phyloP scores from a whole-genome alignment of 2,113 vertebrate genomes.

The Pangasianodon gigas region DNA sequence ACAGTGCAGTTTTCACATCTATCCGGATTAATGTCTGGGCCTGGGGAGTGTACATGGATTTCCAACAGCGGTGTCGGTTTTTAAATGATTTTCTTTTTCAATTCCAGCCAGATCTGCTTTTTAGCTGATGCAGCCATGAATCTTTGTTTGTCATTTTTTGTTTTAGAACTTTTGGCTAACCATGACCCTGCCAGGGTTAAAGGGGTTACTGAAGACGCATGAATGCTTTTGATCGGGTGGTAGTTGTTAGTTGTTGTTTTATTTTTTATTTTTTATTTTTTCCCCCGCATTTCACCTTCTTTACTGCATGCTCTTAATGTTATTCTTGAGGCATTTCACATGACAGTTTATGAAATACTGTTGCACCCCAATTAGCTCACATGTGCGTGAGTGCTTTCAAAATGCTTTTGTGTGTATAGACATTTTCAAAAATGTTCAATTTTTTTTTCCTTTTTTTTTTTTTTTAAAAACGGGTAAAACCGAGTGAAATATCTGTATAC shows the following conservation, averaged over 20 bases:
- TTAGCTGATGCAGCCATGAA: no score
- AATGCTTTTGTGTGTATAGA: background rate
- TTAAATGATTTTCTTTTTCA: background rate
- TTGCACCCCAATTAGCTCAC: background rate
- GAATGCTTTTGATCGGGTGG: background rate
- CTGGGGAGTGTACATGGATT: background rate
- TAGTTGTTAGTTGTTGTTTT: no score
- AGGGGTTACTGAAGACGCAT: background rate
- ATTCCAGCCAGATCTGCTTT: no score
- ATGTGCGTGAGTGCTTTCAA: background rate
- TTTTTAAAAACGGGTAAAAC: background rate
- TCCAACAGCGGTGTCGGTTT: background rate
- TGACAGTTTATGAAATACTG: background rate
- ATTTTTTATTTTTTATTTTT: background rate
- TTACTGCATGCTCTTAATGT: background rate
- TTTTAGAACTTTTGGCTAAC: no score
- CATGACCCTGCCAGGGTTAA: no score
- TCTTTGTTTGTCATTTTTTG: no score
- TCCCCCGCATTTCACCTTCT: background rate
- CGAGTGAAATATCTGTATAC: background rate
- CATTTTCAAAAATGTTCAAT: background rate
- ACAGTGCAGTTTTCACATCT: no score
- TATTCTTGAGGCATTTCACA: background rate
- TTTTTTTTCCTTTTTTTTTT: background rate
- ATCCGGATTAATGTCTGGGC: no score